phyloP scores from a whole-genome alignment of 2,888 invertebrate genomes.

The Phaedon cochleariae region DNA sequence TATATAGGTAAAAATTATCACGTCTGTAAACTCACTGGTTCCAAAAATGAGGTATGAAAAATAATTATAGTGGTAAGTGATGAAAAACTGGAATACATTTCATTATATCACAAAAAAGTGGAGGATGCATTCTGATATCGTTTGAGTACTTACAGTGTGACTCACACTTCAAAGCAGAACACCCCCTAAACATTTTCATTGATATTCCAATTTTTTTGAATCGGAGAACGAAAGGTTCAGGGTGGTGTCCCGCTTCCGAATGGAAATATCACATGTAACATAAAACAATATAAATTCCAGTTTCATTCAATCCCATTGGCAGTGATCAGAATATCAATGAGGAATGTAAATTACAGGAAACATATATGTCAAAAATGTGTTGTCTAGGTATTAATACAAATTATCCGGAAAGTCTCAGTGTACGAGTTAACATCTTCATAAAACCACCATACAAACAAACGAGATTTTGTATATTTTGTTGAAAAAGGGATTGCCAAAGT shows the following conservation, averaged over 20 bases:
- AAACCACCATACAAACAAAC: no score
- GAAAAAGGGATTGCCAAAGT: no score
- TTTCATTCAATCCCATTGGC: neutral
- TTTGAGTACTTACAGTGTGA: neutral
- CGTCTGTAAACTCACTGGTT: constrained; percentile 13
- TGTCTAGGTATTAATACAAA: neutral
- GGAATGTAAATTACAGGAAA: neutral
- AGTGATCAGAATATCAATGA: neutral
- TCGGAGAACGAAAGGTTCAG: no score
- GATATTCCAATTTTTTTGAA: no score
- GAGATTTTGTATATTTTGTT: no score
- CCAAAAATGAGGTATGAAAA: neutral
- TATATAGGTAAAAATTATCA: constrained; percentile 21
- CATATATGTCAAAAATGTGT: neutral
- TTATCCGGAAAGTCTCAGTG: no score
- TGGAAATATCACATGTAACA: no score
- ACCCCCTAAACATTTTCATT: no score
- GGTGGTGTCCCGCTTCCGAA: no score
- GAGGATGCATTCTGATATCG: neutral
- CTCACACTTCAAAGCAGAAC: no score
- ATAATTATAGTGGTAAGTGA: neutral
- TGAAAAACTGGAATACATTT: neutral
- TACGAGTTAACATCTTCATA: no score
- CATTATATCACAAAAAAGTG: neutral
- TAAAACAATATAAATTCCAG: neutral